Percentiles rank a stretch among this genome's conserved stretches.
Evolutionary conservation across 2,797 vertebrate species (phyloP).

Genomic region (Chaetodon trifasciatus): DNA sequence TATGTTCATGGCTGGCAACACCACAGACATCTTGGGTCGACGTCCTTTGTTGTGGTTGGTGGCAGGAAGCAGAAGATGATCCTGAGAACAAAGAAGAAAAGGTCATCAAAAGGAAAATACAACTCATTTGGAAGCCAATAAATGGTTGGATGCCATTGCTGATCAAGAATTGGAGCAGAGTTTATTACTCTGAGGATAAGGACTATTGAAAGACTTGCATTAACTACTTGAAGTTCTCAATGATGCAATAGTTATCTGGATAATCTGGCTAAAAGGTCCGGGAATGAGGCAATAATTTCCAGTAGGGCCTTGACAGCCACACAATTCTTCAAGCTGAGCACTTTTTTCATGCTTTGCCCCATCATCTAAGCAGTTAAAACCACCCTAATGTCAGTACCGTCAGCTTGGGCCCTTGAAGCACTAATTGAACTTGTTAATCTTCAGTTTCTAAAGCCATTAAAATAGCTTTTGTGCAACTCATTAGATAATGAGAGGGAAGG

Average conservation of each 20-base stretch:
- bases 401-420: neutral
- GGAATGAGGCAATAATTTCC: constrained; percentile 23
- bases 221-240: neutral
- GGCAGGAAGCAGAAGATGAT: constrained; percentile 96
- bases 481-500: constrained; percentile 25
- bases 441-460: constrained; percentile 5
- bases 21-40: constrained; percentile 96
- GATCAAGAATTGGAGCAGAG: constrained; percentile 2
- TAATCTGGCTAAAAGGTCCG: neutral
- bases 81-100: constrained; percentile 85
- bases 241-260: constrained; percentile 3
- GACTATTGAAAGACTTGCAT: neutral
- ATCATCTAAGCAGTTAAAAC: constrained; percentile 6
- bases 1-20: constrained; percentile 95
- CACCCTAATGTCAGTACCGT: neutral
- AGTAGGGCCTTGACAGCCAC: constrained; percentile 6
- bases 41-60: constrained; percentile 96
- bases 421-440: constrained; percentile 3
- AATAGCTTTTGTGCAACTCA: constrained; percentile 24
- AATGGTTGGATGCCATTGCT: neutral
- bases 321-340: neutral
- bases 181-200: constrained; percentile 8
- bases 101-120: constrained; percentile 35
- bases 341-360: neutral
- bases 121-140: constrained; percentile 17